Percentiles rank a stretch among this genome's conserved stretches.
These are phyloP conservation scores for Crotalus helleri DNA, from an alignment of 2,113 vertebrate species.

Conservation along the genomic window DNA sequence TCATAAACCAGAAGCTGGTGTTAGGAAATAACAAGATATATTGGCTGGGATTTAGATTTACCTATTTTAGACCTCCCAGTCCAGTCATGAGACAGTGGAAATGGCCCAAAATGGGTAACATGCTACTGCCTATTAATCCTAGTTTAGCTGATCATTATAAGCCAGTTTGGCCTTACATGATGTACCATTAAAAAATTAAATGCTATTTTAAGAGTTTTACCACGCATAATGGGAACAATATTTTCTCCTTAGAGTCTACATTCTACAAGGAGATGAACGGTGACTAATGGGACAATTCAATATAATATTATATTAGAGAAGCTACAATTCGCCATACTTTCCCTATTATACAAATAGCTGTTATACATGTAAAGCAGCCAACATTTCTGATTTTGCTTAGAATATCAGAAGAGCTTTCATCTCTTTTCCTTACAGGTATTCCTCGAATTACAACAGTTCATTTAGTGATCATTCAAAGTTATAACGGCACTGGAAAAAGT, in stretches of 20 bases:
- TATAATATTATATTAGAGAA: not conserved
- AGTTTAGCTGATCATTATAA: not conserved
- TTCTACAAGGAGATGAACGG: not conserved
- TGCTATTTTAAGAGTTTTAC: not conserved
- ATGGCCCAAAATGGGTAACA: not conserved
- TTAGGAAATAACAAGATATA: not conserved
- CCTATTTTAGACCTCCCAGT: not conserved
- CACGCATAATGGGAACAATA: not conserved
- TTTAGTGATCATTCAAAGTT: not conserved
- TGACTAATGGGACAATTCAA: not conserved
- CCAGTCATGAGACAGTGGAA: not conserved
- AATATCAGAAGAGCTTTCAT: not conserved
- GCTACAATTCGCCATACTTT: not conserved
- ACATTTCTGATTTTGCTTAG: not conserved
- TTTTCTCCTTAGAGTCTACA: not conserved
- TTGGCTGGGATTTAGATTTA: not conserved
- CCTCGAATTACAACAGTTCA: not conserved
- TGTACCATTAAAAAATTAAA: not conserved
- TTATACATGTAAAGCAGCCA: not conserved
- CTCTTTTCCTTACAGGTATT: not conserved
- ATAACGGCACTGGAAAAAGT: not conserved
- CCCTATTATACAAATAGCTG: not conserved
- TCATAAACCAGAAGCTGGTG: conserved; percentile 3
- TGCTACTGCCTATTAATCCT: not conserved
- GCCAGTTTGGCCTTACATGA: not conserved